Percentiles rank a stretch among this genome's conserved stretches.
phyloP scores from a whole-genome alignment of 2,797 vertebrate genomes.

The Semaprochilodus insignis region DNA sequence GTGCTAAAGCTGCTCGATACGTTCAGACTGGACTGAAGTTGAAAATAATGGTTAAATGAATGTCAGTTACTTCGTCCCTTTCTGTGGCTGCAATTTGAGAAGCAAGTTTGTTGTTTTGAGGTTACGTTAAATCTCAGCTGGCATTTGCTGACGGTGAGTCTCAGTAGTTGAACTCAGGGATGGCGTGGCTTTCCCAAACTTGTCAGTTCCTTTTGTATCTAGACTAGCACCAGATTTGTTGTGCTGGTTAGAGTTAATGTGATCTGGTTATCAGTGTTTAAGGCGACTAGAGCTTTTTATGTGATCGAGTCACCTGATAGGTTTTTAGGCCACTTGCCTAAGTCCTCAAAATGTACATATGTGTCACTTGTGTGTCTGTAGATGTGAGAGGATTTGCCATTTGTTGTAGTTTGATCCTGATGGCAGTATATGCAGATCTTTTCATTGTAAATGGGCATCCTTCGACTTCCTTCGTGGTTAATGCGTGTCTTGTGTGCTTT shows the following conservation, averaged over 20 bases:
- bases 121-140: conserved; percentile 18
- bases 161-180: neutral
- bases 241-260: neutral
- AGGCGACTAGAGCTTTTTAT: too few species aligned
- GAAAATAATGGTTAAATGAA: neutral
- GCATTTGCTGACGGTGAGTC: neutral
- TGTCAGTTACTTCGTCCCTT: too few species aligned
- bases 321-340: too few species aligned
- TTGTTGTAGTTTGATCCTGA: neutral
- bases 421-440: neutral
- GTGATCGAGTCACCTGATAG: too few species aligned
- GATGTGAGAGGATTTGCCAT: neutral
- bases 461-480: neutral
- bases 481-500: neutral
- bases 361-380: neutral
- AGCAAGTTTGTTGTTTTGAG: neutral
- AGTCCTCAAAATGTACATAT: too few species aligned
- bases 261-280: too few species aligned
- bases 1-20: neutral
- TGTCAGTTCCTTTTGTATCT: neutral
- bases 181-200: conserved; percentile 38
- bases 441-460: neutral
- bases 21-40: neutral
- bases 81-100: neutral
- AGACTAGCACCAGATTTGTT: neutral